Conservation (phyloP, 2,888 invertebrate species). For the Caradrina kadenii region DNA sequence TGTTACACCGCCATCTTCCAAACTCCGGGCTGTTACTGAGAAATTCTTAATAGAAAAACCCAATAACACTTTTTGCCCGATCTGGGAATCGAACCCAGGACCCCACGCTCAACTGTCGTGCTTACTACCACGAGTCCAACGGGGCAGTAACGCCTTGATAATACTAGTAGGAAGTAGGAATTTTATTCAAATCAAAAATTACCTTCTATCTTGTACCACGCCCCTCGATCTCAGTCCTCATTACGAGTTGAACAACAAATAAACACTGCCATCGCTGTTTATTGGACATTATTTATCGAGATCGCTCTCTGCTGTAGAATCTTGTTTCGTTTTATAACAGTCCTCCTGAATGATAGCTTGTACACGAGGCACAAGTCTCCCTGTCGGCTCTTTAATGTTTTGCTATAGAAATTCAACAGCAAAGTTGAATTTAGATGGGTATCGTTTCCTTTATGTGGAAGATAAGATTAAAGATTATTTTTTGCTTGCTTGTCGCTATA, state of each 20-base stretch:
- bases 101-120: too few species aligned
- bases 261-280: slow-evolving; percentile 77
- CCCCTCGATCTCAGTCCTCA: slow-evolving; percentile 69
- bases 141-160: too few species aligned
- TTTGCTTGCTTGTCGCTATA: too few species aligned
- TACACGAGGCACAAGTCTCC: slow-evolving; percentile 4
- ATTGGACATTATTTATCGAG: slow-evolving; percentile 82
- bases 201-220: slow-evolving; percentile 48
- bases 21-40: too few species aligned
- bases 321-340: slow-evolving; percentile 48
- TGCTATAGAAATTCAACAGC: slow-evolving; percentile 15
- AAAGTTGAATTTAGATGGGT: background rate
- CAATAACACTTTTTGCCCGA: too few species aligned
- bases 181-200: background rate
- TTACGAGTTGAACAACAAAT: slow-evolving; percentile 83
- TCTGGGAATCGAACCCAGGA: too few species aligned
- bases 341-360: slow-evolving; percentile 18
- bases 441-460: background rate
- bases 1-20: too few species aligned
- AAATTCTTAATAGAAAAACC: too few species aligned
- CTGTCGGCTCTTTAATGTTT: slow-evolving; percentile 13
- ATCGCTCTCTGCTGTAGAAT: slow-evolving; percentile 57
- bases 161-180: too few species aligned
- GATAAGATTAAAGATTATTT: background rate
- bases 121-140: too few species aligned